Evolutionary conservation across 2,113 vertebrate species (phyloP), one percentile per base, ranked within the genome.

Genomic region (Platycercus adscitus): DNA sequence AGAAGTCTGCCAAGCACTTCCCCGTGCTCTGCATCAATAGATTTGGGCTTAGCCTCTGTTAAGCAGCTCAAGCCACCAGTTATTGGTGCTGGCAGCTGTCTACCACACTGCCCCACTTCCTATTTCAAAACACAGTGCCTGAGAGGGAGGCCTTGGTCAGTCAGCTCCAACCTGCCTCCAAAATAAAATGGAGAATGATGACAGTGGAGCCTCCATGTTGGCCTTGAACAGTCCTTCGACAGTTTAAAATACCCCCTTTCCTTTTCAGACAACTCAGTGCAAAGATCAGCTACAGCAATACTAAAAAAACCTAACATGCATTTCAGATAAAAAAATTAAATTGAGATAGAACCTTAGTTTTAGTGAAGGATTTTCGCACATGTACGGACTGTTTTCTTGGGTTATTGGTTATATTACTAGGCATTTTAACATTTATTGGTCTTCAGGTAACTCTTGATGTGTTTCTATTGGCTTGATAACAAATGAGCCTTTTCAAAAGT

Each of bases 11-110:
- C 5, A 17, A 97, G 93, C 95, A 96, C 77, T 98, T 96, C 97
- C 86, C 94, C 23, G 11, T 86, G 90, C 95, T 85, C 96, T 95
- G 95, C 92, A 94, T 97, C 96, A 96, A 82, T 88, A 96, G 97
- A 91, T 97, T 97, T 96, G 98, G 98, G 98, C 98, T 98, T 98
- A 98, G 97, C 97, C 70, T 76, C 84, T 89, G 97, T 88, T 98
- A 98, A 98, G 91, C 96, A 75, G 78, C 93, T 96, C 91, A 95
- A 91, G 95, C 80, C 95, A 89, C 86, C 11, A 15, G 95, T 88
- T 95, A 95, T 63, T 86, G 90, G 71, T 61, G 86, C 92, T 91
- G 93, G 88, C 94, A 97, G 97, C 92, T 96, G 94, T 93, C 86
- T 97, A 88, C 86, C 87, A 88, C 88, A 72, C 89, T 81, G 90